phyloP scores from a whole-genome alignment of 2,113 vertebrate genomes.

The Columbina picui region DNA sequence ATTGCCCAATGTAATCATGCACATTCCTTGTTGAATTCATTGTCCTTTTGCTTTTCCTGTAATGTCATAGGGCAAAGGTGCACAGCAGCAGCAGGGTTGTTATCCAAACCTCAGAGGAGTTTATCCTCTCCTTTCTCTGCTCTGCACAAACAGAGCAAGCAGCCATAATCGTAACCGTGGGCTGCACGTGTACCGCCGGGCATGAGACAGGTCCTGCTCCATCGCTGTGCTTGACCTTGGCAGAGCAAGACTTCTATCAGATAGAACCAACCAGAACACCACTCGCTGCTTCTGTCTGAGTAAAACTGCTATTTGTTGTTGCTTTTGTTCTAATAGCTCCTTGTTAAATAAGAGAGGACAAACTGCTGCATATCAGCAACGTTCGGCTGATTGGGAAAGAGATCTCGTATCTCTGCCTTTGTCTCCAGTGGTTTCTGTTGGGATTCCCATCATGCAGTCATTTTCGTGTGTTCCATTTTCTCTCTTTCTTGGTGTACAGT shows the following conservation, averaged over 20 bases:
- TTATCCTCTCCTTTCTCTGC: background rate
- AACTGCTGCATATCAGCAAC: background rate
- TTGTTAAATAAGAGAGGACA: rapidly evolving
- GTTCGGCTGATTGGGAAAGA: background rate
- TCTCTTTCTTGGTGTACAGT: constrained; percentile 27
- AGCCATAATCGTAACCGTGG: background rate
- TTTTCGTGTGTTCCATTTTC: constrained; percentile 11
- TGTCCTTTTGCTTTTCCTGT: constrained; percentile 12
- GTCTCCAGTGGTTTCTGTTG: constrained; percentile 6
- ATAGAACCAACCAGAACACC: background rate
- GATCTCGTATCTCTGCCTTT: background rate
- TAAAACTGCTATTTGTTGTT: background rate
- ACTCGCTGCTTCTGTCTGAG: background rate
- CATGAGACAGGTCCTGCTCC: background rate
- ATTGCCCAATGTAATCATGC: background rate
- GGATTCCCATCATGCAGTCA: constrained; percentile 30
- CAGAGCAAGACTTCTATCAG: background rate
- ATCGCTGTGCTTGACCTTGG: background rate
- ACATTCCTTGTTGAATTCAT: background rate
- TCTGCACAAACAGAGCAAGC: background rate
- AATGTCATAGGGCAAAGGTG: background rate
- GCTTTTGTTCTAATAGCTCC: background rate
- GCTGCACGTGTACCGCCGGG: background rate
- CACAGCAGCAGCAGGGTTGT: background rate
- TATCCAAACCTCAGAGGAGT: background rate